Base-by-base conservation (phyloP, 2,797 vertebrate species). In the Xiphophorus birchmanni region DNA sequence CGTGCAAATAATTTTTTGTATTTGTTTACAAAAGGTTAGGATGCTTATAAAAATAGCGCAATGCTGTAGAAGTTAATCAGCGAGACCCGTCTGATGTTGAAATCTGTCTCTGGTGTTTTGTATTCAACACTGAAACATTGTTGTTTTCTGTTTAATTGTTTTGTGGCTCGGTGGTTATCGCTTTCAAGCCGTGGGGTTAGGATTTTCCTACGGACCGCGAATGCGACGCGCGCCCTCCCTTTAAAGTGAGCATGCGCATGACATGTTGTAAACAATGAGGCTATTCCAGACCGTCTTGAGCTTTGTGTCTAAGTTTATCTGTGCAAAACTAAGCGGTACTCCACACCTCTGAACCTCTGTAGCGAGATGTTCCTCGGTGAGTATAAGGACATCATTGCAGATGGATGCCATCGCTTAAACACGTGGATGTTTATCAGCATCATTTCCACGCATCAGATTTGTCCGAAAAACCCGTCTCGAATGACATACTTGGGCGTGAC, bases 181-280 rank as follows among this genome's bases (percentile, higher is more conserved):
- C 80, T 71, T 77, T 81, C 35, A 45, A 76, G 47, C 60, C 7
- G 35, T 5, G 17, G 0, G 0, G 9, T 26, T 2, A 37, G 8
- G 82, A 48, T 84, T 87, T 90, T 92, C 90, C 91, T 74, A 92
- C 84, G 8, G 80, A 21, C 26, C 0, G 0, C 1, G 52, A 93
- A 93, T 48, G 90, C 83, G 89, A 42, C 92, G 45, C 84, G 86
- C 63, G 85, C 93, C 91, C 94, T 93, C 89, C 94, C 92, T 94
- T 88, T 56, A 79, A 82, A 90, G 71, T 87, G 94, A 78, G 94
- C 95, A 95, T 94, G 95, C 95, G 95, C 93, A 90, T 7, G 89
- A 52, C 67, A 84, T 87, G 92, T 95, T 95, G 95, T 96, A 96
- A 96, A 96, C 96, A 96, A 96, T 95, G 94, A 95, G 93, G 87